These are phyloP conservation scores for Keiferia lycopersicella DNA, from an alignment of 2,888 invertebrate genomes.

Conservation along the genomic window DNA sequence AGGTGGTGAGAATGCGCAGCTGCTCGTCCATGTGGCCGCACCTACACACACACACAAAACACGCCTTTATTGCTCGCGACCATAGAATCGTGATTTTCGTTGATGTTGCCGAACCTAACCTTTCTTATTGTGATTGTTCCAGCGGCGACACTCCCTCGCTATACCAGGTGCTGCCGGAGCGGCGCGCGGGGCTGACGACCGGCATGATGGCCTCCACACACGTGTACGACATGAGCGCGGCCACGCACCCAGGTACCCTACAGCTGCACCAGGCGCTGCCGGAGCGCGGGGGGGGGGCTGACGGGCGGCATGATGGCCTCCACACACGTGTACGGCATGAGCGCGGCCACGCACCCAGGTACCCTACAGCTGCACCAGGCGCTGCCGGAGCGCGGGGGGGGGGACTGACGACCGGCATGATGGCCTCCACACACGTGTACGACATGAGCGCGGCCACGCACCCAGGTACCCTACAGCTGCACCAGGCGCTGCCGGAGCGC, in stretches of 20 bases:
- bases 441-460: conserved; percentile 88
- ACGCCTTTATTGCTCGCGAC: too few relatives aligned
- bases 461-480: conserved; percentile 59
- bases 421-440: conserved; percentile 99
- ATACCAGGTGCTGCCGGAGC: conserved; percentile 97
- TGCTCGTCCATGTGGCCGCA: too few relatives aligned
- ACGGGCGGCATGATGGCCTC: background rate
- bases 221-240: conserved; percentile 94
- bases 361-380: conserved; percentile 99
- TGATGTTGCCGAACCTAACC: too few relatives aligned
- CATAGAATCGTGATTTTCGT: too few relatives aligned
- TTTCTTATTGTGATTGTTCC: conserved; percentile 24
- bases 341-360: conserved; percentile 93
- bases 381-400: conserved; percentile 95
- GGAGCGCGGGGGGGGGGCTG: too few relatives aligned
- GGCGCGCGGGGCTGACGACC: conserved; percentile 93
- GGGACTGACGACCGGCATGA: conserved; percentile 96
- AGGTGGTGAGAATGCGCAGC: too few relatives aligned
- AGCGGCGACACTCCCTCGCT: conserved; percentile 96
- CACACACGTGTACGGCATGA: background rate
- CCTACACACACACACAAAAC: too few relatives aligned
- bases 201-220: conserved; percentile 99
- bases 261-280: too few relatives aligned
- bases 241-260: conserved; percentile 70
- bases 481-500: too few relatives aligned